A percentile compares a stretch with the other conserved stretches of the same genome.
Evolutionary conservation across 2,888 invertebrate genomes (phyloP).

Genomic region (Brachycybe producta): DNA sequence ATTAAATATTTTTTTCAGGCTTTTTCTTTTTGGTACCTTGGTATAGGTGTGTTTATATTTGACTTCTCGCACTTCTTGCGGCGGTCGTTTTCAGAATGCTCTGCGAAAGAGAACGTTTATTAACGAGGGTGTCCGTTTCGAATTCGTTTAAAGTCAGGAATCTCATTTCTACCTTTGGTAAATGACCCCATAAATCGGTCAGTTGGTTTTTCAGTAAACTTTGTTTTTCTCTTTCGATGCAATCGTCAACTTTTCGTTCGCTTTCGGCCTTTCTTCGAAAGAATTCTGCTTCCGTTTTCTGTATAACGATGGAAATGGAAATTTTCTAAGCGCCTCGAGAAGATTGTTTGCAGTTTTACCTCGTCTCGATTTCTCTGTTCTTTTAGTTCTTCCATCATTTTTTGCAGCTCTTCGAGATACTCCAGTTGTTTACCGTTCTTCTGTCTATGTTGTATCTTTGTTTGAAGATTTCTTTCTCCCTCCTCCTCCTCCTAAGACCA

Average conservation of each 20-base stretch:
- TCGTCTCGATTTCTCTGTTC: background rate
- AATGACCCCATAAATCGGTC: constrained; percentile 1
- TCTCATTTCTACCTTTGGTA: constrained; percentile 2
- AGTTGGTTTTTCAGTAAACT: background rate
- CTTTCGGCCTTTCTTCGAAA: too few relatives aligned
- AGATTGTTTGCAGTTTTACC: background rate
- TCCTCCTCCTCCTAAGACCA: background rate
- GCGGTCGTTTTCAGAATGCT: too few relatives aligned
- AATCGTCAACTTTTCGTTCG: background rate
- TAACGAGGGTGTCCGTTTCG: background rate
- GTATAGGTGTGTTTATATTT: too few relatives aligned
- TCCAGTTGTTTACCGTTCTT: background rate
- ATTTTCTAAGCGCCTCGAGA: background rate
- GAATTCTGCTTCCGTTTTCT: constrained; percentile 8
- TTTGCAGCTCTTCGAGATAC: constrained; percentile 6
- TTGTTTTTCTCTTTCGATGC: background rate
- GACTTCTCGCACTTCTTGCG: too few relatives aligned
- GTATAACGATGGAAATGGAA: too few relatives aligned
- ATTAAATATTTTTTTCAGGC: too few relatives aligned
- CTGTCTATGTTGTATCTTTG: background rate
- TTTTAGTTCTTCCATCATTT: constrained; percentile 9
- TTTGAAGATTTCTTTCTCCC: background rate
- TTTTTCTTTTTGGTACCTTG: too few relatives aligned
- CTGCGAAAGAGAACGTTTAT: too few relatives aligned
- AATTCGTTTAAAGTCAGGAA: background rate